A percentile compares a stretch with the other conserved stretches of the same genome.
These are phyloP conservation scores for Trematocara zebra DNA, from an alignment of 2,113 vertebrate genomes.

Conservation along the genomic window DNA sequence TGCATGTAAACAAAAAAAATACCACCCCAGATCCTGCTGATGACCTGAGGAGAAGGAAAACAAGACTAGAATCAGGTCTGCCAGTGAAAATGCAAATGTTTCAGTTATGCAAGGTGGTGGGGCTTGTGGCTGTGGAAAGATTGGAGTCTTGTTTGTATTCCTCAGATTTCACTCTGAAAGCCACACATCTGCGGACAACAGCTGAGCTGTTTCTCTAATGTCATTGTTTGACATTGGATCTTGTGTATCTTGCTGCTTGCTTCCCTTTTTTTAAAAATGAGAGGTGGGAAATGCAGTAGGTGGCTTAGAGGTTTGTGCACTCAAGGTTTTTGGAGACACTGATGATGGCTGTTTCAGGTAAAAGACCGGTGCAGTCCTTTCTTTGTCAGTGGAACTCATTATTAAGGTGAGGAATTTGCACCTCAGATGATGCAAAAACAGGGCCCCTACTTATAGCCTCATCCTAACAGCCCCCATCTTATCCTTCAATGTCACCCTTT, in stretches of 20 bases:
- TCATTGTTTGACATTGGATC: constrained; percentile 73
- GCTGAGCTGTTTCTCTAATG: neutral
- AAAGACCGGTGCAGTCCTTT: neutral
- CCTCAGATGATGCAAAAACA: constrained; percentile 13
- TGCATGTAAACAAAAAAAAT: constrained; percentile 51
- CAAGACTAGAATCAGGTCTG: neutral
- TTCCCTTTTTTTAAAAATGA: neutral
- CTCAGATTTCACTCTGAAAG: neutral
- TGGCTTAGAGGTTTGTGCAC: neutral
- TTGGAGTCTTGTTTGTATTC: neutral
- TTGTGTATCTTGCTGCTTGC: neutral
- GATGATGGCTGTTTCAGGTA: neutral
- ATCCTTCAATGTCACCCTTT: constrained; percentile 40
- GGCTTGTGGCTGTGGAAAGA: neutral
- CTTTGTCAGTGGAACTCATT: neutral
- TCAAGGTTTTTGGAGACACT: neutral
- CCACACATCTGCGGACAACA: neutral
- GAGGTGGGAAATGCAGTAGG: neutral
- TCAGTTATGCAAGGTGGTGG: neutral
- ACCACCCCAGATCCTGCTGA: neutral
- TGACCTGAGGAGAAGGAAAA: neutral
- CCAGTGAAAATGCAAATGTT: neutral
- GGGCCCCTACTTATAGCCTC: constrained; percentile 30
- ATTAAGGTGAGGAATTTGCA: neutral
- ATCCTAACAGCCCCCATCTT: neutral